Evolutionary conservation across 2,797 vertebrate genomes (phyloP).

Genomic region (Coluber constrictor): DNA sequence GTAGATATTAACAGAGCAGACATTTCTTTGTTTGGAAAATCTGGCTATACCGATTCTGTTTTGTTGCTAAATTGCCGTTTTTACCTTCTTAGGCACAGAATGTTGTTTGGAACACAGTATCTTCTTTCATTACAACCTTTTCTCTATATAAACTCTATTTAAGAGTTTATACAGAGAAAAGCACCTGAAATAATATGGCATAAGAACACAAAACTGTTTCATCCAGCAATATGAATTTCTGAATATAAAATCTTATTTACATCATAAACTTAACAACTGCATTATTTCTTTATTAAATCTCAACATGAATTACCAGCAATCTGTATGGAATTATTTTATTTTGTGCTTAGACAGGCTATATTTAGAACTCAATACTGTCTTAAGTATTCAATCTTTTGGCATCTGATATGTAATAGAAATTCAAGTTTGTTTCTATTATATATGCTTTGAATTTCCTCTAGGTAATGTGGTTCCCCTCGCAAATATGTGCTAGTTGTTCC

Average conservation of each 20-base stretch:
- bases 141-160: neutral
- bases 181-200: neutral
- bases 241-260: neutral
- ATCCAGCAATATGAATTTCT: neutral
- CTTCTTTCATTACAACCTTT: neutral
- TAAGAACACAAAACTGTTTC: neutral
- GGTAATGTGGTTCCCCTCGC: too few species aligned
- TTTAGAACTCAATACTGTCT: neutral
- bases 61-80: neutral
- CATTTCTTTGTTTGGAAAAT: constrained; percentile 10
- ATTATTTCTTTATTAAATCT: neutral
- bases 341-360: neutral
- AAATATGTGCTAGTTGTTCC: too few species aligned
- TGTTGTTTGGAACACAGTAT: neutral
- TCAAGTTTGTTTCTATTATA: neutral
- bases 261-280: neutral
- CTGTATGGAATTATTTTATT: neutral
- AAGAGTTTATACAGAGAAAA: too few species aligned
- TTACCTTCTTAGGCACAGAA: constrained; percentile 9
- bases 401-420: neutral
- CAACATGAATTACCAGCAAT: neutral
- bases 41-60: neutral
- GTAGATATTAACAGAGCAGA: neutral
- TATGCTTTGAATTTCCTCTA: too few species aligned
- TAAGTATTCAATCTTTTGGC: neutral